phyloP scores from a whole-genome alignment of 2,113 vertebrate species.

The Gymnorhina tibicen region DNA sequence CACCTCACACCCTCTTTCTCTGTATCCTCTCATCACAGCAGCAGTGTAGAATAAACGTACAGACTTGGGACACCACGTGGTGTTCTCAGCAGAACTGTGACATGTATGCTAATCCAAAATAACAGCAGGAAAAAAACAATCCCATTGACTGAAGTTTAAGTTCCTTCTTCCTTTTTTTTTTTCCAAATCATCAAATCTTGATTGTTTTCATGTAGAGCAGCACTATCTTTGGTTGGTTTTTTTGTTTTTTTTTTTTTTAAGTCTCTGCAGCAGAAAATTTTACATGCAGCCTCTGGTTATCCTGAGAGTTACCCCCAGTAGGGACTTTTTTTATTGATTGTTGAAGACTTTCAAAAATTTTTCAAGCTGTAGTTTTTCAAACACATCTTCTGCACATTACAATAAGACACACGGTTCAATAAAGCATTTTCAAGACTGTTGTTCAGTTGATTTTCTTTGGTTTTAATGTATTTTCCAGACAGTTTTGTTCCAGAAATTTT shows the following conservation, averaged over 20 bases:
- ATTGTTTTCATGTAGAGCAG: slow-evolving; percentile 21
- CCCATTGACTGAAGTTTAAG: slow-evolving; percentile 17
- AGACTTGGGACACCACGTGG: slow-evolving; percentile 54
- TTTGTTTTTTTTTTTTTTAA: neutral
- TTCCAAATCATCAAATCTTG: slow-evolving; percentile 10
- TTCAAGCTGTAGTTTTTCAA: slow-evolving; percentile 81
- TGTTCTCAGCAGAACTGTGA: slow-evolving; percentile 68
- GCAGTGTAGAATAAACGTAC: slow-evolving; percentile 52
- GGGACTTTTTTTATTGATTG: slow-evolving; percentile 66
- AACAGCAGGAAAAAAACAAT: slow-evolving; percentile 46
- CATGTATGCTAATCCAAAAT: slow-evolving; percentile 56
- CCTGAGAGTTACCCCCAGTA: slow-evolving; percentile 55
- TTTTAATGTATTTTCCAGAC: slow-evolving; percentile 24
- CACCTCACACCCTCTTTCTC: slow-evolving; percentile 23
- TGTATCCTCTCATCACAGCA: slow-evolving; percentile 50
- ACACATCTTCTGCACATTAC: slow-evolving; percentile 79
- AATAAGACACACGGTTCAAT: slow-evolving; percentile 80
- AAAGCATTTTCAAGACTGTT: slow-evolving; percentile 87
- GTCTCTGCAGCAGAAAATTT: slow-evolving; percentile 62
- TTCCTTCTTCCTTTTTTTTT: neutral
- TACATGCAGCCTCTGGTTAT: slow-evolving; percentile 53
- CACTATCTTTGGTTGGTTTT: neutral
- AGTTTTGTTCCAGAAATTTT: neutral
- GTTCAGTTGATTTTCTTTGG: slow-evolving; percentile 76
- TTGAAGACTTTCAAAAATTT: slow-evolving; percentile 74